Percentiles rank a stretch among this genome's conserved stretches.
Evolutionary conservation across 2,797 vertebrate genomes (phyloP).

Genomic region (Pangasius larnaudii): DNA sequence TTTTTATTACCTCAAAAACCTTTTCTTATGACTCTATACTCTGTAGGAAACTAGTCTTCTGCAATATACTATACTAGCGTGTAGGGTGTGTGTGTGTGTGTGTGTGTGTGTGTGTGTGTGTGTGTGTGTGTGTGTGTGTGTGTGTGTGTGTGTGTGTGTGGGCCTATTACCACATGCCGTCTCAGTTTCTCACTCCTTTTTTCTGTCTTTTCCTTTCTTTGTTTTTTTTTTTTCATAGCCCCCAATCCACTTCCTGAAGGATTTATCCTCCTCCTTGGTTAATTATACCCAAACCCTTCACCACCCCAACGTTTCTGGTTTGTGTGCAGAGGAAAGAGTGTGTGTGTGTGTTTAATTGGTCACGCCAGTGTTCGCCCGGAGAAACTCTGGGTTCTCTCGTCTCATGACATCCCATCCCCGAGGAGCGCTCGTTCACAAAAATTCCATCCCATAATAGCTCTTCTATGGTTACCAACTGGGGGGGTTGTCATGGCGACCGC

Average conservation of each 20-base stretch:
- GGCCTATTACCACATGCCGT: not conserved
- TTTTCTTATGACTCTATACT: not conserved
- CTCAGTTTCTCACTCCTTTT: conserved; percentile 49
- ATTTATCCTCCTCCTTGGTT: conserved; percentile 47
- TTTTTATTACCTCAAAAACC: not conserved
- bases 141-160: not conserved
- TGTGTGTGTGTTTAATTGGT: conserved; percentile 68
- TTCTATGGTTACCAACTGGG: conserved; percentile 51
- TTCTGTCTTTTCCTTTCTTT: conserved; percentile 49
- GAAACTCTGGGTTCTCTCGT: conserved; percentile 55
- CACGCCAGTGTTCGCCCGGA: conserved; percentile 63
- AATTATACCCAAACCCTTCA: conserved; percentile 25
- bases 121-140: not conserved
- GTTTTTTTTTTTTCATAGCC: not conserved
- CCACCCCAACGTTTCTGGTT: not conserved
- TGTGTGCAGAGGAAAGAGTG: not conserved
- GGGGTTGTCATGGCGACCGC: conserved; percentile 75
- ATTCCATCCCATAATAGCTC: conserved; percentile 74
- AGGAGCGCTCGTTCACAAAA: conserved; percentile 78
- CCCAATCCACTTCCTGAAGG: conserved; percentile 24
- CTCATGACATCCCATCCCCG: conserved; percentile 73
- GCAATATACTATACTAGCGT: not conserved
- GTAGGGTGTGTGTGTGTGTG: not conserved
- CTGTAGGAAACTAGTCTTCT: not conserved
- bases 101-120: not conserved